Percentiles rank a stretch among this genome's conserved stretches.
phyloP scores from a whole-genome alignment of 2,888 invertebrate genomes.

The Xiphydria camelus region DNA sequence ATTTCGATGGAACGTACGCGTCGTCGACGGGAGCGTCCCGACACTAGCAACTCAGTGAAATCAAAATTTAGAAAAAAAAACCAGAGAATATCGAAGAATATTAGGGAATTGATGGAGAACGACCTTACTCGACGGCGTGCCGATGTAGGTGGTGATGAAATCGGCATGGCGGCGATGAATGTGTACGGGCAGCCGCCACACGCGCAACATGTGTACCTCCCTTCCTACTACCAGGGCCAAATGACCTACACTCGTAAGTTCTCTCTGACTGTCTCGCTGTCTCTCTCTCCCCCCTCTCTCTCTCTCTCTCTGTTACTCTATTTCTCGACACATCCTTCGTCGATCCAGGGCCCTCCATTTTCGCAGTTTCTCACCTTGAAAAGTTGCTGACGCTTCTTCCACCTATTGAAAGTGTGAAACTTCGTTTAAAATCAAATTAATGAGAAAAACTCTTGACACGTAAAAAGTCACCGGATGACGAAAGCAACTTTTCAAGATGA shows the following conservation, averaged over 20 bases:
- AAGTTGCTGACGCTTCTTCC: no score
- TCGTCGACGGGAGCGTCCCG: no score
- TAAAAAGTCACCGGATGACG: no score
- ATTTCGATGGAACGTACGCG: no score
- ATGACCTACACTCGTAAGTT: constrained; percentile 80
- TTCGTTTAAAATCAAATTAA: no score
- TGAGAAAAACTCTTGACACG: no score
- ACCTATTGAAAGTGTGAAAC: no score
- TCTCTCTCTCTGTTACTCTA: constrained; percentile 20
- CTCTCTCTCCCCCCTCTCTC: constrained; percentile 28
- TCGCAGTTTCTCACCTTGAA: no score
- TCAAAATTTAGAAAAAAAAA: constrained; percentile 29
- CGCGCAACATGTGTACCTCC: constrained; percentile 80
- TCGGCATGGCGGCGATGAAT: constrained; percentile 61
- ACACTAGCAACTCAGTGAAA: constrained; percentile 47
- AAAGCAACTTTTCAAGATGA: no score
- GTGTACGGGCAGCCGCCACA: constrained; percentile 74
- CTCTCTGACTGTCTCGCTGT: constrained; percentile 34
- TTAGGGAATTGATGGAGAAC: constrained; percentile 40
- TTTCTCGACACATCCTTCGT: constrained; percentile 25
- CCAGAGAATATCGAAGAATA: constrained; percentile 19
- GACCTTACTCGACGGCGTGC: constrained; percentile 35
- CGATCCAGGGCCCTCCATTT: no score
- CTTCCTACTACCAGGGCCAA: constrained; percentile 81
- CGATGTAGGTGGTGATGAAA: constrained; percentile 57